phyloP scores from a whole-genome alignment of 2,888 invertebrate genomes.

The Odontocolon sp. region DNA sequence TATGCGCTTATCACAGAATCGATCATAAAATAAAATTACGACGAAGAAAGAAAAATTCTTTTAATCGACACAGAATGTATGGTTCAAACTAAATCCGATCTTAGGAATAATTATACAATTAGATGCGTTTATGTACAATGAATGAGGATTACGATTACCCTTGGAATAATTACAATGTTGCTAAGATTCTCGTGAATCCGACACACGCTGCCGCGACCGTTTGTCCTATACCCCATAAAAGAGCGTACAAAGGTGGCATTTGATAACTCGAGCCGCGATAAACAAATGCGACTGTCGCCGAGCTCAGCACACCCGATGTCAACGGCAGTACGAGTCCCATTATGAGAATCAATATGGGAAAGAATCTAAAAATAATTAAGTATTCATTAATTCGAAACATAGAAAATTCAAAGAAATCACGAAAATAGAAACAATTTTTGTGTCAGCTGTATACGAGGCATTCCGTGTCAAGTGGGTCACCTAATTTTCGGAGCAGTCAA shows the following conservation, averaged over 20 bases:
- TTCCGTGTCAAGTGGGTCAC: no score
- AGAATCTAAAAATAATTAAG: slow-evolving; percentile 86
- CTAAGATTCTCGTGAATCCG: slow-evolving; percentile 95
- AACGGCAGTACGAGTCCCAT: slow-evolving; percentile 95
- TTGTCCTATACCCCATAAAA: slow-evolving; percentile 97
- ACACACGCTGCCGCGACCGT: slow-evolving; percentile 94
- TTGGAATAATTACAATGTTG: slow-evolving; percentile 90
- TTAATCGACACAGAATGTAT: no score
- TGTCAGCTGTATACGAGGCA: no score
- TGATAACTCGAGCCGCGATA: slow-evolving; percentile 94
- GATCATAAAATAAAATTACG: slow-evolving; percentile 30
- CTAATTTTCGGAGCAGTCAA: no score
- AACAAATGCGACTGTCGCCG: slow-evolving; percentile 96
- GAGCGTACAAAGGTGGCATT: slow-evolving; percentile 95
- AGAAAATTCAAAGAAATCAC: not conserved
- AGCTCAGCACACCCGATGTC: slow-evolving; percentile 93
- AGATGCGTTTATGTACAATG: slow-evolving; percentile 36
- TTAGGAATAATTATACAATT: slow-evolving; percentile 4
- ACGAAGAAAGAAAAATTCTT: not conserved
- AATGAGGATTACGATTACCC: slow-evolving; percentile 1
- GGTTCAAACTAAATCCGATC: slow-evolving; percentile 14
- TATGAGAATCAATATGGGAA: slow-evolving; percentile 92
- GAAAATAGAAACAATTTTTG: slow-evolving; percentile 25
- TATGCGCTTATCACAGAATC: slow-evolving; percentile 60
- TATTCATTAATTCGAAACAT: slow-evolving; percentile 2